Evolutionary conservation across 2,888 invertebrate genomes (phyloP).

Genomic region (Plebejus argus): DNA sequence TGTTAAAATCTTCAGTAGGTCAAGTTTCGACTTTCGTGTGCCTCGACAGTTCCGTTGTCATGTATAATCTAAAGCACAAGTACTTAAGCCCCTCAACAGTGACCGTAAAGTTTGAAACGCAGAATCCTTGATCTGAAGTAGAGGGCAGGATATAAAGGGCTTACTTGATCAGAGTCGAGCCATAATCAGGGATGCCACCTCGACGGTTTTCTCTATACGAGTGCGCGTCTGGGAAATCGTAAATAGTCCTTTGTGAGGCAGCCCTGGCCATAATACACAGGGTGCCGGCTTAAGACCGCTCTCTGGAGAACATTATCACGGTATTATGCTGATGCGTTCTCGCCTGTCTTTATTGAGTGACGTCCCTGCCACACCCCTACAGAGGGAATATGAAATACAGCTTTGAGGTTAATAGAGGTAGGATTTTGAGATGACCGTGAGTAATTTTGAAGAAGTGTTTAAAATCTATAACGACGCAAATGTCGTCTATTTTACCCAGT

Average conservation of each 20-base stretch:
- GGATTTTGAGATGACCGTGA: neutral
- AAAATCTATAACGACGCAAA: neutral
- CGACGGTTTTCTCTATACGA: neutral
- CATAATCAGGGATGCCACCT: slow-evolving; percentile 7
- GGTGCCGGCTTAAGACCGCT: slow-evolving; percentile 61
- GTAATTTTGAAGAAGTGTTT: neutral
- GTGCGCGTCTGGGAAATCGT: neutral
- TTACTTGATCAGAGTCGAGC: slow-evolving; percentile 48
- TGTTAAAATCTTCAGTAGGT: neutral
- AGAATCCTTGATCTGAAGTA: slow-evolving; percentile 24
- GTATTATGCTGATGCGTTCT: slow-evolving; percentile 73
- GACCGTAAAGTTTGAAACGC: neutral
- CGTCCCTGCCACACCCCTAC: slow-evolving; percentile 46
- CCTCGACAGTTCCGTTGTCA: neutral
- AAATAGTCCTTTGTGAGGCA: slow-evolving; percentile 53
- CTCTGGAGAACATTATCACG: slow-evolving; percentile 73
- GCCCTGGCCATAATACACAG: slow-evolving; percentile 63
- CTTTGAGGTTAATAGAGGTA: neutral
- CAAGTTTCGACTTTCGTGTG: neutral
- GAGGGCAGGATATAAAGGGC: slow-evolving; percentile 53
- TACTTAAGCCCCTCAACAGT: neutral
- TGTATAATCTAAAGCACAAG: slow-evolving; percentile 9
- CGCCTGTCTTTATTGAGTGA: slow-evolving; percentile 55
- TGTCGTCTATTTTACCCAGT: no score
- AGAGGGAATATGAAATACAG: slow-evolving; percentile 1